Evolutionary conservation across 1,140 invertebrate genomes (phyloP).

Genomic region (Magallana ariakensis): DNA sequence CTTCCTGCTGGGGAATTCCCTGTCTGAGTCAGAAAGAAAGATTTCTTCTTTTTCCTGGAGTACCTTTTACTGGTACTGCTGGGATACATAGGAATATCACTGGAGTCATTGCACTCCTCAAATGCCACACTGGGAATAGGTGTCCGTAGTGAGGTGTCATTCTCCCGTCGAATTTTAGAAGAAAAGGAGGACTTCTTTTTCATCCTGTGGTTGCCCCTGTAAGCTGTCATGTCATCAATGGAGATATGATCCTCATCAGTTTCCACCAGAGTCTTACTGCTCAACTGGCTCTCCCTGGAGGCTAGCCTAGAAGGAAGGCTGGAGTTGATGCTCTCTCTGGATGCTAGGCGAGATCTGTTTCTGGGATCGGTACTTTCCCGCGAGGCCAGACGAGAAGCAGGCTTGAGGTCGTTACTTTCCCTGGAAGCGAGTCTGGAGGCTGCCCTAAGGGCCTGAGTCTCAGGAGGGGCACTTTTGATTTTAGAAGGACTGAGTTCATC

Average conservation of each 20-base stretch:
- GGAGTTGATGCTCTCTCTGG: conserved; percentile 15
- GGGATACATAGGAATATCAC: conserved; percentile 40
- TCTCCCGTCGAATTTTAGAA: conserved; percentile 37
- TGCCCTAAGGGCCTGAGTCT: conserved; percentile 46
- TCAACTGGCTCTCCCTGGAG: conserved; percentile 29
- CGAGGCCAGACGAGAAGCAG: neutral
- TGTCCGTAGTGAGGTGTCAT: conserved; percentile 51
- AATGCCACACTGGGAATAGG: conserved; percentile 55
- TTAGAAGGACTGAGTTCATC: conserved; percentile 40
- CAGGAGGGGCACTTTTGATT: conserved; percentile 54
- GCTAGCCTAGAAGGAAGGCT: neutral
- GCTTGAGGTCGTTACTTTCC: neutral
- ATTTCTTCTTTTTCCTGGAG: conserved; percentile 34
- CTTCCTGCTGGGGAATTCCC: conserved; percentile 45
- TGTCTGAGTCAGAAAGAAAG: conserved; percentile 54
- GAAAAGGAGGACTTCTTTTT: conserved; percentile 54
- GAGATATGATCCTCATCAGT: conserved; percentile 50
- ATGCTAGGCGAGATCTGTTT: neutral
- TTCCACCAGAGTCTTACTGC: conserved; percentile 42
- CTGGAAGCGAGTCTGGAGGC: conserved; percentile 25
- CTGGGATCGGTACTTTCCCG: neutral
- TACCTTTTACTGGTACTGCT: neutral
- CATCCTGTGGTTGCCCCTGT: conserved; percentile 9
- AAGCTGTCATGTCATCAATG: conserved; percentile 48
- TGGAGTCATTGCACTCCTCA: conserved; percentile 30